Base-by-base conservation (phyloP, 2,888 invertebrate genomes). In the Xestia c-nigrum region DNA sequence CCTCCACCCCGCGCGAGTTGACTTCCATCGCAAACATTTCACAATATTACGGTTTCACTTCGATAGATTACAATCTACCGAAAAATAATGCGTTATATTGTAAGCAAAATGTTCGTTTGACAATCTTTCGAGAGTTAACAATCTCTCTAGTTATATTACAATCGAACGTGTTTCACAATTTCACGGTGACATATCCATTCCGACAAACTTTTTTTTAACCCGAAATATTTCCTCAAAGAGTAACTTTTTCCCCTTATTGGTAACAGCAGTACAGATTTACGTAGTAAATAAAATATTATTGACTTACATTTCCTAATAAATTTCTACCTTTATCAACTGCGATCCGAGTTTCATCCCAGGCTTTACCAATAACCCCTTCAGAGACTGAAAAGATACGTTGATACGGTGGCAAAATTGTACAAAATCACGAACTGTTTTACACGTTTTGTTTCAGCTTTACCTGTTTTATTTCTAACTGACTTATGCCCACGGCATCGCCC, bases 291-390 rank as follows among this genome's bases (percentile, higher is more conserved):
- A 55, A 31, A 38, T 73, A 16, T 43, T 50, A n/a, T 9, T 1
- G 3, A 38, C 38, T 52, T 52, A 21, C 52, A 63, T 55, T 79
- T 47, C 5, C 0, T 14, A 46, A 55, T 46, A 43, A 68, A 68
- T 52, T 43, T 65, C 31, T 65, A 74, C 67, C 50, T 52, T n/a
- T 65, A 75, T 65, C 38, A 68, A 24, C 1, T 52, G 46, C 7
- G 38, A 75, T 52, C 59, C 31, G 3, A 50, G 19, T 59, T 10
- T 74, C 46, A 59, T 75, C 31, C 81, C 46, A 6, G n/a, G 57
- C 68, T 65, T 67, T 74, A 19, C 3, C 4, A 52, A 68, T 50
- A 81, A 66, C 55, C 47, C 21, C 59, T 52, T 63, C n/a, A 43
- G 38, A 70, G 31, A 52, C 52, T 43, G 40, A 52, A 52, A 52